Evolutionary conservation across 2,797 vertebrate species (phyloP).

Genomic region (Anas georgica): DNA sequence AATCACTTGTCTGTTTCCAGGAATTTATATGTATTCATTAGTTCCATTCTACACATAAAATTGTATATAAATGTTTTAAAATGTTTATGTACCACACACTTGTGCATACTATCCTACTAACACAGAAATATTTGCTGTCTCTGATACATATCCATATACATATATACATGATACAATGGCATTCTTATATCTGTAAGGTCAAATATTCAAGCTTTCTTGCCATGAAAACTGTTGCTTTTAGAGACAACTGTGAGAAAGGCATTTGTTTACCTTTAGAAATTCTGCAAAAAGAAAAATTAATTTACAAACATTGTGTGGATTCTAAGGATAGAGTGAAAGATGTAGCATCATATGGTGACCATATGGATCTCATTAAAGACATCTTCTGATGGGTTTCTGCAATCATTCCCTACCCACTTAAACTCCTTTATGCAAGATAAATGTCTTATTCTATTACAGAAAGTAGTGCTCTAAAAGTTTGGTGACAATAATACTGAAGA

Average conservation of each 20-base stretch:
- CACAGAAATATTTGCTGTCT: not conserved
- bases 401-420: not conserved
- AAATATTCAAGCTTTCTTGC: not conserved
- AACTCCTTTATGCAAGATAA: conserved; percentile 22
- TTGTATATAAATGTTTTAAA: not conserved
- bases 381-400: not conserved
- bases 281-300: not conserved
- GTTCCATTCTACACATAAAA: not conserved
- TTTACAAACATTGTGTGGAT: not conserved
- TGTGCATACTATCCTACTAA: not conserved
- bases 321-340: not conserved
- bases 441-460: conserved; percentile 5
- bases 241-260: not conserved
- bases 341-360: conserved; percentile 3
- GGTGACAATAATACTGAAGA: not conserved
- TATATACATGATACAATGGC: not conserved
- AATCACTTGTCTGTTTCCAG: not conserved
- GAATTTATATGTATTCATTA: not conserved
- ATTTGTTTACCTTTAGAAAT: conserved; percentile 6
- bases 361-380: conserved; percentile 47
- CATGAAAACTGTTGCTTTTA: not conserved
- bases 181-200: not conserved
- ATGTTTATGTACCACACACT: not conserved
- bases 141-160: not conserved
- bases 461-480: not conserved